These are phyloP conservation scores for Eulithis prunata DNA, from an alignment of 2,888 invertebrate species.

Conservation along the genomic window DNA sequence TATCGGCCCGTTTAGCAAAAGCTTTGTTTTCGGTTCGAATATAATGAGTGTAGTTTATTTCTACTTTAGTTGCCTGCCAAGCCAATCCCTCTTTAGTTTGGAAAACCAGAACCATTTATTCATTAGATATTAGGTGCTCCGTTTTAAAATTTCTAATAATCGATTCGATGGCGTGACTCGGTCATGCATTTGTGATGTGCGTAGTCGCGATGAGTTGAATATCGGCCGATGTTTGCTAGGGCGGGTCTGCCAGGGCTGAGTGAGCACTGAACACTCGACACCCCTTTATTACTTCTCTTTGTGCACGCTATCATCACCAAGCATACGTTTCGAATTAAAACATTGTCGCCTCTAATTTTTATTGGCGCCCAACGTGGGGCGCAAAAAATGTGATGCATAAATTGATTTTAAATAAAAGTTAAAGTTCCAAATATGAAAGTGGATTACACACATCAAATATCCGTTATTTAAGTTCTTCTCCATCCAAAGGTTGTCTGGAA, in stretches of 20 bases:
- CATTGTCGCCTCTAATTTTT: slow-evolving; percentile 61
- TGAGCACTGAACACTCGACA: slow-evolving; percentile 59
- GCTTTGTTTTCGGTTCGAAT: slow-evolving; percentile 5
- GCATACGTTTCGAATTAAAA: slow-evolving; percentile 76
- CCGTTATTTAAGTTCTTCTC: too few species aligned
- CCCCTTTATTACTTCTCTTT: slow-evolving; percentile 81
- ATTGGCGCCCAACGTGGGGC: slow-evolving; percentile 65
- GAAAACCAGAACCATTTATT: too few species aligned
- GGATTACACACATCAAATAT: too few species aligned
- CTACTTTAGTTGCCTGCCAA: too few species aligned
- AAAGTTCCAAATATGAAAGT: slow-evolving; percentile 1
- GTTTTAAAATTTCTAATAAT: background rate
- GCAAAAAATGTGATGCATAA: slow-evolving; percentile 40
- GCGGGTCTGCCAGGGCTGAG: slow-evolving; percentile 41
- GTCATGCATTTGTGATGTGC: slow-evolving; percentile 3
- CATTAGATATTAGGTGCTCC: too few species aligned
- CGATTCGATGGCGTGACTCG: slow-evolving; percentile 17
- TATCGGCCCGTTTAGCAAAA: slow-evolving; percentile 36
- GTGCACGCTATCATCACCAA: slow-evolving; percentile 69
- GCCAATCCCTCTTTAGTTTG: too few species aligned
- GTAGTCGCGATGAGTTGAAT: slow-evolving; percentile 23
- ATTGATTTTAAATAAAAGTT: slow-evolving; percentile 32
- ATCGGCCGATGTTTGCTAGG: slow-evolving; percentile 37
- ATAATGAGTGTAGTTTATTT: too few species aligned
- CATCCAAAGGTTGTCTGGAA: too few species aligned